These are phyloP conservation scores for Rachycentron canadum DNA, from an alignment of 2,797 vertebrate genomes.

Conservation along the genomic window DNA sequence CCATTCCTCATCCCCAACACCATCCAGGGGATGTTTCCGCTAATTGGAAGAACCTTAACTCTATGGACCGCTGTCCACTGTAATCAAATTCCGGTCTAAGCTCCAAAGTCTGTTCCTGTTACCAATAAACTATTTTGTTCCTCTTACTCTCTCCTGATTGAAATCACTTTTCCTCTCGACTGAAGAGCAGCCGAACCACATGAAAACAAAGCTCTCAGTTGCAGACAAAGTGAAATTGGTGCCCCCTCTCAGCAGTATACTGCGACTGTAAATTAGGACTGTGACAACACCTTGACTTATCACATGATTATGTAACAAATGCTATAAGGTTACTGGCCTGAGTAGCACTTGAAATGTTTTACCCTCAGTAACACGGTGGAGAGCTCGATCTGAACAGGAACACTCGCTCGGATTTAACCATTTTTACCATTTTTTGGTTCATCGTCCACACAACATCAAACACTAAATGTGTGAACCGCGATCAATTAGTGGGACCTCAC, in stretches of 20 bases:
- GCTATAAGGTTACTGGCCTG: too few relatives aligned
- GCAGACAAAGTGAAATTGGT: neutral
- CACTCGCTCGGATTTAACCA: neutral
- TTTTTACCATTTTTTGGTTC: slow-evolving; percentile 10
- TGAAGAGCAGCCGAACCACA: neutral
- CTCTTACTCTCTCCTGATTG: too few relatives aligned
- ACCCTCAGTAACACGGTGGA: neutral
- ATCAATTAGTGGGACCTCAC: neutral
- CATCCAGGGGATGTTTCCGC: too few relatives aligned
- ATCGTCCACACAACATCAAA: slow-evolving; percentile 16
- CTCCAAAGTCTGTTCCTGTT: too few relatives aligned
- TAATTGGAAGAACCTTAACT: too few relatives aligned
- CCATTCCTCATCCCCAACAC: too few relatives aligned
- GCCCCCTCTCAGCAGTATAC: neutral
- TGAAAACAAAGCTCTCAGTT: neutral
- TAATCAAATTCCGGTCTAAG: too few relatives aligned
- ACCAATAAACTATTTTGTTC: too few relatives aligned
- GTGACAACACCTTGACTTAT: neutral
- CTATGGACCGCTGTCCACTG: too few relatives aligned
- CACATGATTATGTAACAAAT: slow-evolving; percentile 19
- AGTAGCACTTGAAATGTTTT: slow-evolving; percentile 4
- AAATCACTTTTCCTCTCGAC: neutral
- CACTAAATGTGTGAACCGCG: neutral
- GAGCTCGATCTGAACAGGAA: neutral
- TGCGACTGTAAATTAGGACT: neutral